Conservation (phyloP, 1,140 invertebrate genomes). For the Drosophila sucinea region DNA sequence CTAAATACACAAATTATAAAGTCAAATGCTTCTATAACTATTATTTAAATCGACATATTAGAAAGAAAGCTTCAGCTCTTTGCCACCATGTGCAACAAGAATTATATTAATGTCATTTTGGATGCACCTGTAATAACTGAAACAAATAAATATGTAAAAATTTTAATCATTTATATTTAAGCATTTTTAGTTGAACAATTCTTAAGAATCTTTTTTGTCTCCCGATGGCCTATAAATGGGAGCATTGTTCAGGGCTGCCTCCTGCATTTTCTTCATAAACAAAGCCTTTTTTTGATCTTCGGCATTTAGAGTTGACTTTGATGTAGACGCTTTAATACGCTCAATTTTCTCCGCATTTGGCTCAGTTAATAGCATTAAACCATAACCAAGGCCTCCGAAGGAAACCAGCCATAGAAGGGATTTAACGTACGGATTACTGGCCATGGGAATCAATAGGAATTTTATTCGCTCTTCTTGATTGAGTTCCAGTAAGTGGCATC, state of each 20-base stretch:
- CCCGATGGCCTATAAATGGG: slow-evolving; percentile 49
- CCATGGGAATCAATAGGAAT: slow-evolving; percentile 61
- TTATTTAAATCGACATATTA: neutral
- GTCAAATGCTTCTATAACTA: neutral
- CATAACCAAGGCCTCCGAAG: slow-evolving; percentile 85
- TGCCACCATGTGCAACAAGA: neutral
- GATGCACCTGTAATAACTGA: neutral
- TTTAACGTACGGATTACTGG: slow-evolving; percentile 83
- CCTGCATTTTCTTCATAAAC: slow-evolving; percentile 71
- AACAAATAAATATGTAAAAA: neutral
- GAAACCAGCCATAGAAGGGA: slow-evolving; percentile 85
- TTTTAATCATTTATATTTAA: slow-evolving; percentile 36
- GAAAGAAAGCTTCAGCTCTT: neutral
- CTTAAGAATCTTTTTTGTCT: slow-evolving; percentile 58
- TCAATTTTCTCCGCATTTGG: slow-evolving; percentile 85
- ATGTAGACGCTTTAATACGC: slow-evolving; percentile 81
- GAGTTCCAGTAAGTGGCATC: slow-evolving; percentile 84
- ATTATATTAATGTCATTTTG: too few relatives aligned
- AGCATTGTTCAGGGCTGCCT: slow-evolving; percentile 52
- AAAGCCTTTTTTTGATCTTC: slow-evolving; percentile 60
- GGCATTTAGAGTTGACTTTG: slow-evolving; percentile 13
- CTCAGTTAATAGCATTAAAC: slow-evolving; percentile 84
- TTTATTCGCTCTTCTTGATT: slow-evolving; percentile 51
- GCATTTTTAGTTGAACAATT: slow-evolving; percentile 36
- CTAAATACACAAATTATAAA: neutral